Evolutionary conservation across 1,140 invertebrate species (phyloP).

Genomic region (Bombus pyrosoma): DNA sequence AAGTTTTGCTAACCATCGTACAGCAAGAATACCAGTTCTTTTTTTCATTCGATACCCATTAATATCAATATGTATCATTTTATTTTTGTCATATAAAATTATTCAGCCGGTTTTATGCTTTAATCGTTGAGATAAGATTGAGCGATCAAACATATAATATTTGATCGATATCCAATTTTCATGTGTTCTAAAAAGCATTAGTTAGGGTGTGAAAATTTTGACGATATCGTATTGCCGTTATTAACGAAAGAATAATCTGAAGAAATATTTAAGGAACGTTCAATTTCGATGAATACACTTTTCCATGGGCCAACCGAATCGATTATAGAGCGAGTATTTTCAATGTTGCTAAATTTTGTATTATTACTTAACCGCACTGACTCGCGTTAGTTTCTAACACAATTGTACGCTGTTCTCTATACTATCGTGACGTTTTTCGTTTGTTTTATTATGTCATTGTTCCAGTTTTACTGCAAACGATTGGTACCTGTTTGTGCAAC

Average conservation of each 20-base stretch:
- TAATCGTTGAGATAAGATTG: background rate
- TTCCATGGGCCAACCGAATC: background rate
- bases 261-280: slow-evolving; percentile 1
- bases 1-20: slow-evolving; percentile 62
- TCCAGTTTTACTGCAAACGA: slow-evolving; percentile 11
- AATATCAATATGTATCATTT: slow-evolving; percentile 21
- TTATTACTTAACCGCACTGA: background rate
- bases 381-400: background rate
- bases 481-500: slow-evolving; percentile 7
- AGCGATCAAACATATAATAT: background rate
- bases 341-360: background rate
- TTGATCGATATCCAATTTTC: background rate
- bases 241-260: background rate
- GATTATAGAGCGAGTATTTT: background rate
- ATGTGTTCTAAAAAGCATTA: background rate
- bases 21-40: slow-evolving; percentile 26
- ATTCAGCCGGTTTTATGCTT: background rate
- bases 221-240: background rate
- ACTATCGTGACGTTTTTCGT: slow-evolving; percentile 18
- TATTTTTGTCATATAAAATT: background rate
- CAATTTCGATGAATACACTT: background rate
- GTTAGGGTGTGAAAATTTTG: background rate
- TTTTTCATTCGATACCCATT: slow-evolving; percentile 38
- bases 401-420: background rate
- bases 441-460: slow-evolving; percentile 13